Evolutionary conservation across 2,797 vertebrate species (phyloP).

Genomic region (Periparus ater): DNA sequence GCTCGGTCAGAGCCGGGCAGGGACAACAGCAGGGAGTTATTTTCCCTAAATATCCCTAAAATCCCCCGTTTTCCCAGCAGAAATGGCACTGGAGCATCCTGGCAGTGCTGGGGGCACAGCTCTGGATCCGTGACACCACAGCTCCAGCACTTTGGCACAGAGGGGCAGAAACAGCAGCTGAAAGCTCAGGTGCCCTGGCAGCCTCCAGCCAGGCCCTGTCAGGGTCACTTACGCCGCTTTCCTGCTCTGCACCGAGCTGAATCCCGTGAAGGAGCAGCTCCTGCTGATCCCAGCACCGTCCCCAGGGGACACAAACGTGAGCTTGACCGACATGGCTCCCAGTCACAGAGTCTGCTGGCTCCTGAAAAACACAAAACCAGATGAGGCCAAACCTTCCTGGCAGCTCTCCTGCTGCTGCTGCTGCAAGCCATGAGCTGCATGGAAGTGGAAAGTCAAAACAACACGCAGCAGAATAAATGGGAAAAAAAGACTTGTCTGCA

Average conservation of each 20-base stretch:
- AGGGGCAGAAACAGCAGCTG: too few species aligned
- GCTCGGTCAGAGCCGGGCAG: neutral
- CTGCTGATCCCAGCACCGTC: conserved; percentile 83
- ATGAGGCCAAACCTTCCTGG: neutral
- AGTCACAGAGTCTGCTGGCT: neutral
- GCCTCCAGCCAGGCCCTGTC: too few species aligned
- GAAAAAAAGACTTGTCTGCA: conserved; percentile 12
- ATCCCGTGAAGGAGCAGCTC: conserved; percentile 92
- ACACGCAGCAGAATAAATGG: neutral
- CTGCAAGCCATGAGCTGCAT: neutral
- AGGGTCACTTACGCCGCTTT: conserved; percentile 80
- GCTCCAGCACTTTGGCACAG: too few species aligned
- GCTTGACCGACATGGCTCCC: conserved; percentile 89
- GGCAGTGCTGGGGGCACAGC: too few species aligned
- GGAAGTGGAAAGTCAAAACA: neutral
- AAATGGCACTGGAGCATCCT: too few species aligned
- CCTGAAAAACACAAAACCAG: conserved; percentile 25
- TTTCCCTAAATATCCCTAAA: too few species aligned
- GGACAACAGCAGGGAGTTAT: too few species aligned
- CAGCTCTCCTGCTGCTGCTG: neutral
- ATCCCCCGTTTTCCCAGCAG: neutral
- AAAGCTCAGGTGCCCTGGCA: too few species aligned
- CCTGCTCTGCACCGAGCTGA: conserved; percentile 81
- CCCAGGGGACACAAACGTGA: conserved; percentile 86
- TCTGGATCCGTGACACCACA: too few species aligned